Percentiles rank a stretch among this genome's conserved stretches.
These are phyloP conservation scores for Prosopocoilus inquinatus DNA, from an alignment of 2,888 invertebrate genomes.

Conservation along the genomic window DNA sequence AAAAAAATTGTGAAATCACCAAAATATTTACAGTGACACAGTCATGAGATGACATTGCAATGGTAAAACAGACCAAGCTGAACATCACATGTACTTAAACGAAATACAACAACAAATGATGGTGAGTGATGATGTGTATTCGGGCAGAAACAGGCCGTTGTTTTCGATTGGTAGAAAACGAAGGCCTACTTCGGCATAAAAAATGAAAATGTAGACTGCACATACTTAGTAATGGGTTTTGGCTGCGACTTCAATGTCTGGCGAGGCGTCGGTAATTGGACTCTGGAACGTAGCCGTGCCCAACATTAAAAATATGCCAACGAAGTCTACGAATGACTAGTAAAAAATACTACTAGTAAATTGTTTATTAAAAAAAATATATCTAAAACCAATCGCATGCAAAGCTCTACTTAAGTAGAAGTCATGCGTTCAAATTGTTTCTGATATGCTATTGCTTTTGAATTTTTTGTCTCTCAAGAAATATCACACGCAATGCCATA, in stretches of 20 bases:
- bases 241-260: constrained; percentile 20
- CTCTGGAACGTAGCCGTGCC: constrained; percentile 50
- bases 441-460: neutral
- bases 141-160: too few species aligned
- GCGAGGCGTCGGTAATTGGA: constrained; percentile 40
- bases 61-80: too few species aligned
- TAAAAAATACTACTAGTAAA: constrained; percentile 21
- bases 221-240: constrained; percentile 19
- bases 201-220: constrained; percentile 14
- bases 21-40: too few species aligned
- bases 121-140: too few species aligned
- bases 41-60: too few species aligned
- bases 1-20: too few species aligned
- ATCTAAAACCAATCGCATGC: constrained; percentile 12
- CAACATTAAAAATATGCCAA: constrained; percentile 40
- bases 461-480: too few species aligned
- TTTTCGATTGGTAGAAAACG: too few species aligned
- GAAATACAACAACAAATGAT: neutral
- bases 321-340: constrained; percentile 38
- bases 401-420: constrained; percentile 8
- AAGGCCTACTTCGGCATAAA: too few species aligned
- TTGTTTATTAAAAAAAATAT: neutral
- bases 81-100: too few species aligned
- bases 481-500: too few species aligned
- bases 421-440: neutral